These are phyloP conservation scores for Chironomus tepperi DNA, from an alignment of 1,140 invertebrate species.

Conservation along the genomic window DNA sequence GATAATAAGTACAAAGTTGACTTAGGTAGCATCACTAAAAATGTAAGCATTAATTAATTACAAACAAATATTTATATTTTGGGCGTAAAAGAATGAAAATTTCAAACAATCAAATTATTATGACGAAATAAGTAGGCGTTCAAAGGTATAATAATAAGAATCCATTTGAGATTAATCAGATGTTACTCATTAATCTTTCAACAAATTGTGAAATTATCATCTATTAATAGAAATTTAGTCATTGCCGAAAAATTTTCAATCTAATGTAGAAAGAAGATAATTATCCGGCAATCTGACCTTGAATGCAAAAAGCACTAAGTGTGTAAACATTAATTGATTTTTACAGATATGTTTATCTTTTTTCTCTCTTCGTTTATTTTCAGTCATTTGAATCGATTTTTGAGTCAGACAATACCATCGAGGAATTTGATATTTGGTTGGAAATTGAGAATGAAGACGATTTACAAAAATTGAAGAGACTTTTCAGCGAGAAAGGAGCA, in stretches of 20 bases:
- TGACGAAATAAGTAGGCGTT: too few relatives aligned
- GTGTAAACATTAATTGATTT: neutral
- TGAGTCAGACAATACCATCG: neutral
- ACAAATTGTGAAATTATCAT: too few relatives aligned
- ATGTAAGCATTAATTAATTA: neutral
- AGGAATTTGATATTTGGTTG: conserved; percentile 5
- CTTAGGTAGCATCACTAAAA: neutral
- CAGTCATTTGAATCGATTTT: neutral
- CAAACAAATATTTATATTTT: neutral
- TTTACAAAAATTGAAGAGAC: neutral
- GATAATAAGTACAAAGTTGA: neutral
- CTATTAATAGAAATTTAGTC: too few relatives aligned
- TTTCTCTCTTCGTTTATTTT: neutral
- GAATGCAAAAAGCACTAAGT: neutral
- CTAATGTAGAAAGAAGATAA: neutral
- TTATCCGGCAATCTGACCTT: neutral
- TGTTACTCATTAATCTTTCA: too few relatives aligned
- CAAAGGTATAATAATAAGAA: too few relatives aligned
- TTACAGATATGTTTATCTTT: too few relatives aligned
- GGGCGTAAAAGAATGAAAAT: too few relatives aligned
- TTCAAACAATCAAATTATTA: too few relatives aligned
- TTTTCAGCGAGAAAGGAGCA: neutral
- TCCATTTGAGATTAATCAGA: too few relatives aligned
- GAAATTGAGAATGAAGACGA: neutral
- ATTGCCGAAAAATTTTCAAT: too few relatives aligned